A percentile compares a stretch with the other conserved stretches of the same genome.
phyloP scores from a whole-genome alignment of 2,797 vertebrate genomes.

The Anas capensis region DNA sequence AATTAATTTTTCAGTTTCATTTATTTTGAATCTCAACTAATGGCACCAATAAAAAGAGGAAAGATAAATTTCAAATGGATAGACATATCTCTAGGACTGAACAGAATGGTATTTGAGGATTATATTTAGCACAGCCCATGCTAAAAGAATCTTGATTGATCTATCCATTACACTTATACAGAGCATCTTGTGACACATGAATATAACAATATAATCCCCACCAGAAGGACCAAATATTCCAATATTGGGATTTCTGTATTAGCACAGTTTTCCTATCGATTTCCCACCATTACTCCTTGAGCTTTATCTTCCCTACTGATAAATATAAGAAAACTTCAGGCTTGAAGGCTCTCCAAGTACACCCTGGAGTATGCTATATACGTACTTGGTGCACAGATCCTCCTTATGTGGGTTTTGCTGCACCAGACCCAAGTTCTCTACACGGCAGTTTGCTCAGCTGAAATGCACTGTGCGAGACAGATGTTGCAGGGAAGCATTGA shows the following conservation, averaged over 20 bases:
- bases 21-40: not conserved
- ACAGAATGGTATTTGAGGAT: not conserved
- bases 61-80: not conserved
- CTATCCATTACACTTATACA: not conserved
- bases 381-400: not conserved
- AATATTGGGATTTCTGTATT: not conserved
- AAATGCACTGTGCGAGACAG: not conserved
- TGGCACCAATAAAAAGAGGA: not conserved
- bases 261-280: not conserved
- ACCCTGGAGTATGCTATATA: not conserved
- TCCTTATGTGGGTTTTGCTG: not conserved
- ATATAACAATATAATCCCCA: not conserved
- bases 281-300: not conserved
- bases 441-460: not conserved
- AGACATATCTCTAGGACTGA: not conserved
- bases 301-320: not conserved
- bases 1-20: not conserved
- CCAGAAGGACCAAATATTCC: not conserved
- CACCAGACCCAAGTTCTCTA: not conserved
- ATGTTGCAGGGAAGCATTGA: rapidly evolving
- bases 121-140: not conserved
- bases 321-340: not conserved
- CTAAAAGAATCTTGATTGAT: not conserved
- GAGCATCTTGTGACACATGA: not conserved
- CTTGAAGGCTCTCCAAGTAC: not conserved